Evolutionary conservation across 2,888 invertebrate species (phyloP).

Genomic region (Polymixis lichenea): DNA sequence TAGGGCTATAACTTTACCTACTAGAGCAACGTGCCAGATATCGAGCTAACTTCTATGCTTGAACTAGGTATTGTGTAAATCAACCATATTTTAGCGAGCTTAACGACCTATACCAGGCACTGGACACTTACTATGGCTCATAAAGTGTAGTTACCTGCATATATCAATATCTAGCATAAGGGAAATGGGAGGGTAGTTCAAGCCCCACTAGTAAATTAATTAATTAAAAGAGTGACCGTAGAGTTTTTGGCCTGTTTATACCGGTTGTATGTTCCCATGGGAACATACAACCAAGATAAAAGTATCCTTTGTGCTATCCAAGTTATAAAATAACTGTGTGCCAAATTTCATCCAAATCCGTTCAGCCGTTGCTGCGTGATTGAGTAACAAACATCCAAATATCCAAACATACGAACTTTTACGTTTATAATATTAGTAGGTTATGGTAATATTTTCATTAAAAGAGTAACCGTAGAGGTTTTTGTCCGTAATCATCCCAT

Average conservation of each 20-base stretch:
- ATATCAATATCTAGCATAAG: not conserved
- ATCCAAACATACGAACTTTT: no score
- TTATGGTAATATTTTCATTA: no score
- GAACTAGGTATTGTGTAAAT: slow-evolving; percentile 1
- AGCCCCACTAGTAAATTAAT: not conserved
- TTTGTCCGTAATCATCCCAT: no score
- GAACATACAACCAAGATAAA: no score
- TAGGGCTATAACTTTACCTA: not conserved
- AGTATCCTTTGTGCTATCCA: no score
- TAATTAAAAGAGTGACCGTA: not conserved
- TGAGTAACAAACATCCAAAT: no score
- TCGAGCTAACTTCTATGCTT: not conserved
- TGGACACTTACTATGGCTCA: not conserved
- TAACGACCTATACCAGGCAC: not conserved
- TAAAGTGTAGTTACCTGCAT: not conserved
- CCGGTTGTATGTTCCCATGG: no score
- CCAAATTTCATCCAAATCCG: no score
- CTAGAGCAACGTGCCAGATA: not conserved
- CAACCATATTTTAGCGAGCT: slow-evolving; percentile 12
- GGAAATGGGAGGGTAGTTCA: not conserved
- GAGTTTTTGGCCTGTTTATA: not conserved
- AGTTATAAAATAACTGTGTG: no score
- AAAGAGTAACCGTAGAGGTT: no score
- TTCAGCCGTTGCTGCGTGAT: no score
- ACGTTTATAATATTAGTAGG: no score